Conservation (phyloP, 1,140 invertebrate species). For the Drosophila gunungcola region DNA sequence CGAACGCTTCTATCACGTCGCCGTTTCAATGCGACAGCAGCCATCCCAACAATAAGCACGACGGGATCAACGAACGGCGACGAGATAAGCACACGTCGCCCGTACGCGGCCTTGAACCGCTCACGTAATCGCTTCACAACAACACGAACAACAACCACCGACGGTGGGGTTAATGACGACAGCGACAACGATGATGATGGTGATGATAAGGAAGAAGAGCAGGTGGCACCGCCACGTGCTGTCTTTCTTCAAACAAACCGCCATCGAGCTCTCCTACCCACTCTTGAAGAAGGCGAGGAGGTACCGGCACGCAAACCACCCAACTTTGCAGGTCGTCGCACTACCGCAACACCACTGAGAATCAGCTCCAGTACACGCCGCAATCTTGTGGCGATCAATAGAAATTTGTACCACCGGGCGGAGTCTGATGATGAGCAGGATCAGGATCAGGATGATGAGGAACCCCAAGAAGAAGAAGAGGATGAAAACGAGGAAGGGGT, state of each 20-base stretch:
- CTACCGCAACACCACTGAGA: slow-evolving; percentile 34
- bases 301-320: slow-evolving; percentile 8
- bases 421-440: slow-evolving; percentile 24
- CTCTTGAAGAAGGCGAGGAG: slow-evolving; percentile 8
- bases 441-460: slow-evolving; percentile 29
- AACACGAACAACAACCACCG: slow-evolving; percentile 25
- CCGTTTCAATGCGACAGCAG: slow-evolving; percentile 21
- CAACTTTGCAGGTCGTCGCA: slow-evolving; percentile 18
- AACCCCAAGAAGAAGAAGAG: slow-evolving; percentile 12
- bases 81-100: slow-evolving; percentile 51
- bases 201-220: slow-evolving; percentile 14
- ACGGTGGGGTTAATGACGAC: slow-evolving; percentile 5
- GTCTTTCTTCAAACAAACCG: slow-evolving; percentile 66
- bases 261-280: slow-evolving; percentile 43
- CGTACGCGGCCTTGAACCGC: slow-evolving; percentile 54
- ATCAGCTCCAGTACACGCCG: slow-evolving; percentile 49
- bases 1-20: slow-evolving; percentile 35
- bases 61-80: slow-evolving; percentile 22
- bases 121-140: slow-evolving; percentile 50
- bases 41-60: slow-evolving; percentile 11
- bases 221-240: slow-evolving; percentile 19
- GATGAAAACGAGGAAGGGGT: slow-evolving; percentile 41
- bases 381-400: slow-evolving; percentile 57
- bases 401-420: slow-evolving; percentile 55
- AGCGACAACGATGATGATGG: slow-evolving; percentile 9